These are phyloP conservation scores for Alloplasta piceator DNA, from an alignment of 2,888 invertebrate species.

Conservation along the genomic window DNA sequence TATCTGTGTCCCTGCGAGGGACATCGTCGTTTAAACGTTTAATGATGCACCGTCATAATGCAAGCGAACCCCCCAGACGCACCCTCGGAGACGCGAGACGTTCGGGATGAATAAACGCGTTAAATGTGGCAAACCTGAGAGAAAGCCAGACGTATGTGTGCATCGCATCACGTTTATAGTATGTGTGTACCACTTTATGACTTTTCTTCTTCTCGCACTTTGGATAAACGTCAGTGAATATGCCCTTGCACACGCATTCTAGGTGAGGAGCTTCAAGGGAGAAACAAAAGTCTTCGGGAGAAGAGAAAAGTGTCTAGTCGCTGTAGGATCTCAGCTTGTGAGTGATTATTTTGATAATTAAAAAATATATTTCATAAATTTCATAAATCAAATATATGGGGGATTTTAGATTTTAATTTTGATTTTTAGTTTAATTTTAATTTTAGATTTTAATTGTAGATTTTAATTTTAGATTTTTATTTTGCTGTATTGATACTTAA, in stretches of 20 bases:
- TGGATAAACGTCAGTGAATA: conserved; percentile 28
- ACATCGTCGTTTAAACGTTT: conserved; percentile 54
- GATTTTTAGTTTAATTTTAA: too few relatives aligned
- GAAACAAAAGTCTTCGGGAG: conserved; percentile 7
- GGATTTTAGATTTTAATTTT: too few relatives aligned
- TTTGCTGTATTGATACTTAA: too few relatives aligned
- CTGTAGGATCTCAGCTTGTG: background rate
- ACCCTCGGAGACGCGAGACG: conserved; percentile 21
- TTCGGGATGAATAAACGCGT: conserved; percentile 46
- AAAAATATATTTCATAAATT: too few relatives aligned
- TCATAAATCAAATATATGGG: too few relatives aligned
- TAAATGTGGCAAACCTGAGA: conserved; percentile 19
- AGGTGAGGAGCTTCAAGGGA: background rate
- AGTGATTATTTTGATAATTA: too few relatives aligned
- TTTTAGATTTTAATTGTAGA: too few relatives aligned
- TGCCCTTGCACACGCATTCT: conserved; percentile 26
- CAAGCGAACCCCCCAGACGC: conserved; percentile 25
- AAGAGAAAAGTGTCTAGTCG: conserved; percentile 4
- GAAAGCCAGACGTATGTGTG: conserved; percentile 3
- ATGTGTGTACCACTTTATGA: background rate
- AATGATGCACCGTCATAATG: conserved; percentile 51
- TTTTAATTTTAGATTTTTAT: too few relatives aligned
- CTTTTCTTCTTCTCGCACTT: conserved; percentile 15
- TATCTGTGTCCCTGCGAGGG: background rate
- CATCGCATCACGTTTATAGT: conserved; percentile 5